Percentiles rank a stretch among this genome's conserved stretches.
Evolutionary conservation across 2,888 invertebrate genomes (phyloP).

Genomic region (Archips crataeganus): DNA sequence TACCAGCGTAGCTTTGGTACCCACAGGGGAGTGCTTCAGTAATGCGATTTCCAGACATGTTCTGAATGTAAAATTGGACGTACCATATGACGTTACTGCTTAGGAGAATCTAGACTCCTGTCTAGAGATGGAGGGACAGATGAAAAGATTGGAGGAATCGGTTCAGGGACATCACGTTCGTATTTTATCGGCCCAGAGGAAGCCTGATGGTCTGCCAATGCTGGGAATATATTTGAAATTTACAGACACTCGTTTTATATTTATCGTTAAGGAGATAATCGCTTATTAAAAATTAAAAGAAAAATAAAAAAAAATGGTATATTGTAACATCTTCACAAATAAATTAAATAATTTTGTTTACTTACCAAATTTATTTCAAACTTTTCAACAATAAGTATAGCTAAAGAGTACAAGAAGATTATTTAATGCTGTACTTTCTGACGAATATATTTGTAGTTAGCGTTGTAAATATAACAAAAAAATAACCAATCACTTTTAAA

Average conservation of each 20-base stretch:
- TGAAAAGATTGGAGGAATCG: conserved; percentile 76
- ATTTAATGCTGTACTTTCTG: too few species aligned
- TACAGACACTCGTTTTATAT: conserved; percentile 21
- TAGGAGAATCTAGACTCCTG: conserved; percentile 53
- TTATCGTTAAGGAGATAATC: not conserved
- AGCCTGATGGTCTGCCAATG: conserved; percentile 58
- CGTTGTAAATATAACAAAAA: too few species aligned
- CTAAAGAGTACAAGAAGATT: too few species aligned
- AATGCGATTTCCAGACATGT: conserved; percentile 73
- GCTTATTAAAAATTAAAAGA: too few species aligned
- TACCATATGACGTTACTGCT: conserved; percentile 73
- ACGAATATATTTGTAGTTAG: too few species aligned
- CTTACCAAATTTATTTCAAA: too few species aligned
- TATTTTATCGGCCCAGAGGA: conserved; percentile 71
- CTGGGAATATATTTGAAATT: conserved; percentile 43
- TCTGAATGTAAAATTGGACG: conserved; percentile 73
- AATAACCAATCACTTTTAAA: too few species aligned
- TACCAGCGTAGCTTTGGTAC: conserved; percentile 57
- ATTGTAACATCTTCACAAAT: too few species aligned
- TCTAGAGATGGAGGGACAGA: conserved; percentile 54
- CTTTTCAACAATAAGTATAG: too few species aligned
- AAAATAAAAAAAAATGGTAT: too few species aligned
- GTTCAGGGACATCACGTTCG: conserved; percentile 76
- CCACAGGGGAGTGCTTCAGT: conserved; percentile 66
- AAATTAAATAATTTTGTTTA: not conserved